Evolutionary conservation across 2,888 invertebrate genomes (phyloP).

Genomic region (Eupithecia subumbrata): DNA sequence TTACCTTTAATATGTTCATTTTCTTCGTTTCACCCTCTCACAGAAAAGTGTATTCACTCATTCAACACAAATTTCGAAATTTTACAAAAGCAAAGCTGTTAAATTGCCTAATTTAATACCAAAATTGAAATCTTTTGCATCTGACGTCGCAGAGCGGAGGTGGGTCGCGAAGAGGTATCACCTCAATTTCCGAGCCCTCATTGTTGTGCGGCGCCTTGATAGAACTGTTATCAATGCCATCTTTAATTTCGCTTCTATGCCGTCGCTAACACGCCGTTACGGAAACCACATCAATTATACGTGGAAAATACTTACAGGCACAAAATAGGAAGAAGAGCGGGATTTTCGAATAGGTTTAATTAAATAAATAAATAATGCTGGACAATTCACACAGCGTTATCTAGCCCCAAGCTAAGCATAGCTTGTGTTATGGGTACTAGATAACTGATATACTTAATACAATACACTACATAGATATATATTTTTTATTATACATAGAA

Average conservation of each 20-base stretch:
- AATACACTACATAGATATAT: too few species aligned
- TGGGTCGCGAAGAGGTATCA: conserved; percentile 79
- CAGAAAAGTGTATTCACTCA: not conserved
- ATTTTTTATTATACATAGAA: too few species aligned
- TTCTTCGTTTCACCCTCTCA: not conserved
- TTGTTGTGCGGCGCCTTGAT: conserved; percentile 78
- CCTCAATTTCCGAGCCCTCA: conserved; percentile 77
- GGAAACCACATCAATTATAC: conserved; percentile 40
- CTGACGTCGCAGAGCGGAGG: conserved; percentile 57
- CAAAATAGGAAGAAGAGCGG: not conserved
- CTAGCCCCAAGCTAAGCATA: too few species aligned
- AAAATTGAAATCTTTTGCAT: conserved; percentile 24
- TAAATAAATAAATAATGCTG: too few species aligned
- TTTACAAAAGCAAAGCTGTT: not conserved
- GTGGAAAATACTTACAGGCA: conserved; percentile 6
- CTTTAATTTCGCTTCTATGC: conserved; percentile 84
- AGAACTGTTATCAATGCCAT: conserved; percentile 85
- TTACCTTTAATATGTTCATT: not conserved
- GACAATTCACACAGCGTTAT: too few species aligned
- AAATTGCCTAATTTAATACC: conserved; percentile 11
- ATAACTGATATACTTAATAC: too few species aligned
- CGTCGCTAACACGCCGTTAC: conserved; percentile 61
- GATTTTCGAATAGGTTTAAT: not conserved
- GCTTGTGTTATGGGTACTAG: too few species aligned
- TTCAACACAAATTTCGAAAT: not conserved